phyloP scores from a whole-genome alignment of 2,888 invertebrate species.

The Endotricha flammealis region DNA sequence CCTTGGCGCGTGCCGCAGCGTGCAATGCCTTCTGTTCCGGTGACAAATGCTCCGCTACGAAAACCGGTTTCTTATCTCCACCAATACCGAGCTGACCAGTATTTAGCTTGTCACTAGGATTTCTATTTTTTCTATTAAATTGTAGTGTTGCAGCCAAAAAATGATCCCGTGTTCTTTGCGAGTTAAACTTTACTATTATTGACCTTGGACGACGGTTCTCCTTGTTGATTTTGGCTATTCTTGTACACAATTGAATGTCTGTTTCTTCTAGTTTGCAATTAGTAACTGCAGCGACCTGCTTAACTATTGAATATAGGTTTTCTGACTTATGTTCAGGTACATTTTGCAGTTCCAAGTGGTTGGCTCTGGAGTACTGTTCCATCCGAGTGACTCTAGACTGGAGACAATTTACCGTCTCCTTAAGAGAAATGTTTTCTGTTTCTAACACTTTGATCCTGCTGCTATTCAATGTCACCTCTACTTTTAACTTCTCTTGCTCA shows the following conservation, averaged over 20 bases:
- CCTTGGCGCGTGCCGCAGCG: slow-evolving; percentile 17
- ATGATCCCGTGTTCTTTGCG: slow-evolving; percentile 10
- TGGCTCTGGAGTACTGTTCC: slow-evolving; percentile 20
- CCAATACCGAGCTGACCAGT: slow-evolving; percentile 17
- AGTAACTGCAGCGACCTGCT: slow-evolving; percentile 15
- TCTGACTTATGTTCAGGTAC: slow-evolving; percentile 20
- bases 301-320: slow-evolving; percentile 15
- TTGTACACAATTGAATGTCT: slow-evolving; percentile 18
- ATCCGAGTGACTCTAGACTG: slow-evolving; percentile 14
- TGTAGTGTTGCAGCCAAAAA: slow-evolving; percentile 13
- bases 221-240: slow-evolving; percentile 17
- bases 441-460: slow-evolving; percentile 8
- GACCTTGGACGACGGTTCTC: slow-evolving; percentile 9
- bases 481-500: slow-evolving; percentile 1
- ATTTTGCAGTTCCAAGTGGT: slow-evolving; percentile 20
- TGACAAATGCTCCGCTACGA: slow-evolving; percentile 22
- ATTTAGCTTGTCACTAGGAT: slow-evolving; percentile 15
- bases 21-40: slow-evolving; percentile 21
- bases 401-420: slow-evolving; percentile 11
- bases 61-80: slow-evolving; percentile 18
- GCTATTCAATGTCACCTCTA: neutral
- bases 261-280: slow-evolving; percentile 16
- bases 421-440: slow-evolving; percentile 12
- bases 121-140: slow-evolving; percentile 13
- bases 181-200: slow-evolving; percentile 8